Conservation (phyloP, 1,140 invertebrate genomes). For the Charaxes varanes region DNA sequence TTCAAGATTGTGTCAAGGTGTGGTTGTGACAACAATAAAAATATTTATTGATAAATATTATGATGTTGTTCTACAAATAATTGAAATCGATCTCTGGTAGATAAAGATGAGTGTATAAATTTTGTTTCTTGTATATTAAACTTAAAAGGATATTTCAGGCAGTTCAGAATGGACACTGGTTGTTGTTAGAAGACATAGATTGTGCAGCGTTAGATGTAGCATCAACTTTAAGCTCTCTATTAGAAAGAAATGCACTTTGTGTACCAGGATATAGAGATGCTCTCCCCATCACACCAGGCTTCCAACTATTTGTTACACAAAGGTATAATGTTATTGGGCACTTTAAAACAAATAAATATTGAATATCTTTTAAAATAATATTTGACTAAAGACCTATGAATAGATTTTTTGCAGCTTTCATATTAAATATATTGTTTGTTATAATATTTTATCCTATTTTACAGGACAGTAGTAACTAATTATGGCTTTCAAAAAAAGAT, state of each 20-base stretch:
- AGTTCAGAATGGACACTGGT: slow-evolving; percentile 91
- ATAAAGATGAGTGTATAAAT: not conserved
- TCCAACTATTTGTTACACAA: slow-evolving; percentile 94
- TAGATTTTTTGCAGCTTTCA: too few relatives aligned
- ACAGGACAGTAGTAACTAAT: slow-evolving; percentile 75
- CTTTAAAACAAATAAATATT: too few relatives aligned
- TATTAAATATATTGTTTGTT: too few relatives aligned
- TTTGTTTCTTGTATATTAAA: not conserved
- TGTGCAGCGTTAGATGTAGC: slow-evolving; percentile 94
- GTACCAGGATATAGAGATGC: slow-evolving; percentile 91
- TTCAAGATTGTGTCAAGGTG: too few relatives aligned
- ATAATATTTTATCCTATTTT: too few relatives aligned
- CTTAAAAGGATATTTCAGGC: slow-evolving; percentile 78
- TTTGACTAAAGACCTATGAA: too few relatives aligned
- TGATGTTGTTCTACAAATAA: too few relatives aligned
- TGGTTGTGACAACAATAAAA: too few relatives aligned
- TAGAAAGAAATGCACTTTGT: slow-evolving; percentile 88
- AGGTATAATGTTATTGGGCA: slow-evolving; percentile 79
- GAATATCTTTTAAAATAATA: too few relatives aligned
- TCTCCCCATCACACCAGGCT: slow-evolving; percentile 85
- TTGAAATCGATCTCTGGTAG: too few relatives aligned
- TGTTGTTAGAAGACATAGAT: slow-evolving; percentile 97
- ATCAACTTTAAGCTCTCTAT: slow-evolving; percentile 87
- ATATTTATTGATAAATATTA: too few relatives aligned
- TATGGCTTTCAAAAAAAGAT: slow-evolving; percentile 79